A percentile compares a stretch with the other conserved stretches of the same genome.
phyloP scores from a whole-genome alignment of 2,113 vertebrate genomes.

The Plotosus lineatus region DNA sequence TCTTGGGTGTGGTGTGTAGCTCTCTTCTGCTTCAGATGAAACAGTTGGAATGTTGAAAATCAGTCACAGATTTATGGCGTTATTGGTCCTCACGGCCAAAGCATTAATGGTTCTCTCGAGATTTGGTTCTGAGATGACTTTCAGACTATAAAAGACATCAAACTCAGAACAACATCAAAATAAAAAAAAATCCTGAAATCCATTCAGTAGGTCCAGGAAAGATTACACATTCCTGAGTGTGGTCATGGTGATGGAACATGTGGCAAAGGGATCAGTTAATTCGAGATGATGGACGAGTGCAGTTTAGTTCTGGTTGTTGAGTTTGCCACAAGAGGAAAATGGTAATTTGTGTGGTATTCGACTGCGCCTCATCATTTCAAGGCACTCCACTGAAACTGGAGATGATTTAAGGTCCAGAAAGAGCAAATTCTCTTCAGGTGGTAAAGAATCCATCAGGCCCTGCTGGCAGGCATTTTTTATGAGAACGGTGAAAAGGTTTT shows the following conservation, averaged over 20 bases:
- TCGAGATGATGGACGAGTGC: constrained; percentile 29
- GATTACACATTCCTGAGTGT: constrained; percentile 15
- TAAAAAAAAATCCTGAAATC: not conserved
- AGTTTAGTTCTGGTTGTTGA: not conserved
- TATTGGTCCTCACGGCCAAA: too few species aligned
- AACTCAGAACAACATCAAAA: constrained; percentile 14
- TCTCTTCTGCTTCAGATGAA: not conserved
- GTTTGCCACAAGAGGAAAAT: constrained; percentile 18
- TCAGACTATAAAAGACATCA: not conserved
- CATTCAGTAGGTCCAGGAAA: not conserved
- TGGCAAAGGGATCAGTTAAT: constrained; percentile 13
- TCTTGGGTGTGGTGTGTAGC: not conserved
- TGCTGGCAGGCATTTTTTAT: not conserved
- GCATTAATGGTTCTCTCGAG: too few species aligned
- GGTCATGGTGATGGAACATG: constrained; percentile 2
- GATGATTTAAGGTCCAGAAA: not conserved
- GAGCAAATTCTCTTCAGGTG: not conserved
- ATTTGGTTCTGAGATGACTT: not conserved
- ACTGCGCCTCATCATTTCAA: constrained; percentile 11
- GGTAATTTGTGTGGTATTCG: not conserved
- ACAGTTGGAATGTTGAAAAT: not conserved
- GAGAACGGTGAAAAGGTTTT: not conserved
- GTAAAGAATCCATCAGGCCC: not conserved
- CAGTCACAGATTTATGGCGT: not conserved
- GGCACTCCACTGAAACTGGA: not conserved